These are phyloP conservation scores for Leptinotarsa defecta DNA, from an alignment of 1,140 invertebrate species.

Conservation along the genomic window DNA sequence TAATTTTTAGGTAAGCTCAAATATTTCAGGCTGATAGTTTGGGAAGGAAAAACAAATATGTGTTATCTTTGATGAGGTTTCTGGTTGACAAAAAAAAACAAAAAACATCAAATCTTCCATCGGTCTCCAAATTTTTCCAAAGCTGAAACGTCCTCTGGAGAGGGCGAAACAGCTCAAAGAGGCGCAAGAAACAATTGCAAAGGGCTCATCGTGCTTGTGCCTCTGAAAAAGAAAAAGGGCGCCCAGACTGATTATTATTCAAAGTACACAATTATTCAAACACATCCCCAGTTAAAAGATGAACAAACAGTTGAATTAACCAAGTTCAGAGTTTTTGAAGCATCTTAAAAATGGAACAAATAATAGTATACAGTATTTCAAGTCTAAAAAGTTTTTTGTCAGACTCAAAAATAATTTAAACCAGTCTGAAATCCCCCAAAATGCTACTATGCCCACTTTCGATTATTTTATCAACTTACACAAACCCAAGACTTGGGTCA, in stretches of 20 bases:
- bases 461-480: neutral
- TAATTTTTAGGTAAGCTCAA: too few relatives aligned
- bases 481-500: neutral
- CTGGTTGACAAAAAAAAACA: neutral
- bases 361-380: neutral
- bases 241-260: conserved; percentile 62
- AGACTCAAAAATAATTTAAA: conserved; percentile 17
- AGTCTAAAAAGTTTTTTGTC: neutral
- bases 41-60: neutral
- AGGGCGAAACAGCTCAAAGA: conserved; percentile 41
- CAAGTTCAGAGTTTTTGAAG: neutral
- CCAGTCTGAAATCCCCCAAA: conserved; percentile 54
- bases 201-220: conserved; percentile 69
- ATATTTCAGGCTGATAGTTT: too few relatives aligned
- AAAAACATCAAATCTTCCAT: conserved; percentile 23
- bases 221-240: conserved; percentile 72
- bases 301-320: neutral
- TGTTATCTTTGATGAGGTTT: neutral
- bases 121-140: conserved; percentile 19
- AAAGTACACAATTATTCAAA: conserved; percentile 8
- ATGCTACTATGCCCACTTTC: conserved; percentile 38
- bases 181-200: conserved; percentile 51
- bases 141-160: conserved; percentile 19
- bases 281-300: neutral
- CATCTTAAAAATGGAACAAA: neutral